These are phyloP conservation scores for Lithophane leautieri DNA, from an alignment of 2,888 invertebrate species.

Conservation along the genomic window DNA sequence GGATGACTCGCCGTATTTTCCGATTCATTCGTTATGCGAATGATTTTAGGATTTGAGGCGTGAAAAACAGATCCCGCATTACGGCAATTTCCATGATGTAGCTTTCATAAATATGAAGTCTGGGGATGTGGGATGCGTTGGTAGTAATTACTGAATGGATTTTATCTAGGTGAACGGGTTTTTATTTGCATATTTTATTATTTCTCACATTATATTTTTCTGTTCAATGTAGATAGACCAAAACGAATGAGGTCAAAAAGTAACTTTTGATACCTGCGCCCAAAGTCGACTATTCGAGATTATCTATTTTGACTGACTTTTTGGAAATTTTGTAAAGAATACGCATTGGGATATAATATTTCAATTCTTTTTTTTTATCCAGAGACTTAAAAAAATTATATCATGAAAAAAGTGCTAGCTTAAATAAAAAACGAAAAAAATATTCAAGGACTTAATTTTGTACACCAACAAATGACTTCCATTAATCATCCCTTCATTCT, in stretches of 20 bases:
- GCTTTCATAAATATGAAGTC: slow-evolving; percentile 11
- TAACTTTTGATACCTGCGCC: not conserved
- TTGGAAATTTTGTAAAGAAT: not conserved
- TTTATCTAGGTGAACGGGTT: not conserved
- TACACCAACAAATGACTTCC: not conserved
- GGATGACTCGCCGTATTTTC: slow-evolving; percentile 51
- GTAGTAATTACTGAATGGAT: slow-evolving; percentile 31
- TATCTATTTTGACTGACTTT: not conserved
- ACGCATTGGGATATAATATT: not conserved
- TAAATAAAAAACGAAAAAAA: no score
- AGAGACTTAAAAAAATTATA: no score
- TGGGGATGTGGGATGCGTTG: not conserved
- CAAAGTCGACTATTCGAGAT: not conserved
- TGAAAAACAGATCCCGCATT: slow-evolving; percentile 34
- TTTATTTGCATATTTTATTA: not conserved
- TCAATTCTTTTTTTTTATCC: not conserved
- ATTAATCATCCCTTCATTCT: not conserved
- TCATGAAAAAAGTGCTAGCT: not conserved
- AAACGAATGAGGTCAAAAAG: not conserved
- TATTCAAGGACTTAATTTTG: not conserved
- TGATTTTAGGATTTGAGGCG: slow-evolving; percentile 47
- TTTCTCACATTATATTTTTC: not conserved
- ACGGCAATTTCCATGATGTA: slow-evolving; percentile 27
- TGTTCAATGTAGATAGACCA: not conserved
- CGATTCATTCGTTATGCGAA: slow-evolving; percentile 58